These are phyloP conservation scores for Limnephilus marmoratus DNA, from an alignment of 2,888 invertebrate genomes.

Conservation along the genomic window DNA sequence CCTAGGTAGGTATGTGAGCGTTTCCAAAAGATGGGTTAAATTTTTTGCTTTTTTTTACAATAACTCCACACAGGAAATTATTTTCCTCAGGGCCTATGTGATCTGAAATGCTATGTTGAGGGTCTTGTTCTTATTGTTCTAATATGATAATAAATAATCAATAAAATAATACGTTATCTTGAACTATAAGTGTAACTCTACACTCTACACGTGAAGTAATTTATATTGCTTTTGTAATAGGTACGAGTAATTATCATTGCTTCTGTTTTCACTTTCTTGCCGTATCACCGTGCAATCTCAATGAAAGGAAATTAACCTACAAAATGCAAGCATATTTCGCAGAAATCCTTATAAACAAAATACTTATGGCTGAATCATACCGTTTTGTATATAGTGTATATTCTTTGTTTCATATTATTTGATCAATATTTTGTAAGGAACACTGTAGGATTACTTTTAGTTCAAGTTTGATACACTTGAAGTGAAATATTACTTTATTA, in stretches of 20 bases:
- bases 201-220: not conserved
- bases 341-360: not conserved
- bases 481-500: too few species aligned
- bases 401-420: too few species aligned
- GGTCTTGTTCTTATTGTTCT: not conserved
- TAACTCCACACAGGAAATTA: too few species aligned
- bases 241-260: not conserved
- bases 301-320: not conserved
- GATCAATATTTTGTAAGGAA: too few species aligned
- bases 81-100: too few species aligned
- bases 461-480: too few species aligned
- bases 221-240: not conserved
- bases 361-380: not conserved
- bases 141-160: not conserved
- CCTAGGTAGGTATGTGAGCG: too few species aligned
- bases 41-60: not conserved
- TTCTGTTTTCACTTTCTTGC: not conserved
- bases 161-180: not conserved
- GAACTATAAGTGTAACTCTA: not conserved
- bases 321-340: not conserved
- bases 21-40: not conserved
- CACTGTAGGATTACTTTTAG: too few species aligned
- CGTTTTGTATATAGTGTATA: too few species aligned
- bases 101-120: too few species aligned
- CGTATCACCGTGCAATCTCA: not conserved